These are phyloP conservation scores for Drosophila paramelanica DNA, from an alignment of 2,888 invertebrate genomes.

Conservation along the genomic window DNA sequence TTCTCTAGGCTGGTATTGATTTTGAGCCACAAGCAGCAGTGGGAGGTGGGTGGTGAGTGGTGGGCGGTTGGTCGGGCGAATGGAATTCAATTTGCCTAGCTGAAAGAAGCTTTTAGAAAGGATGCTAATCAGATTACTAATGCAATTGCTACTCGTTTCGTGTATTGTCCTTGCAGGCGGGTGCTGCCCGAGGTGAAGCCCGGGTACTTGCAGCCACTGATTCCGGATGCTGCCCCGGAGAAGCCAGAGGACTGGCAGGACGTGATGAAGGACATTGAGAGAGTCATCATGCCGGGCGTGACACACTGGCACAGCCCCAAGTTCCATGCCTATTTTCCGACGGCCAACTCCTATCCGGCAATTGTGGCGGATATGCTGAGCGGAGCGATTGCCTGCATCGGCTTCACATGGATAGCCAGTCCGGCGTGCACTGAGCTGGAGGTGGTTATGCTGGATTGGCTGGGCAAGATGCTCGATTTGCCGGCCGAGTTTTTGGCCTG, in stretches of 20 bases:
- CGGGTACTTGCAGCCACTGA: slow-evolving; percentile 94
- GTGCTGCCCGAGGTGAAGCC: slow-evolving; percentile 97
- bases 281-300: slow-evolving; percentile 98
- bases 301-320: slow-evolving; percentile 98
- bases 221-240: slow-evolving; percentile 94
- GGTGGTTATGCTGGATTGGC: slow-evolving; percentile 97
- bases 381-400: slow-evolving; percentile 97
- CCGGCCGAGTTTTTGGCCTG: slow-evolving; percentile 94
- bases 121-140: slow-evolving; percentile 42
- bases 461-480: slow-evolving; percentile 95
- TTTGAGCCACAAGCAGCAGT: slow-evolving; percentile 17
- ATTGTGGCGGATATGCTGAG: slow-evolving; percentile 98
- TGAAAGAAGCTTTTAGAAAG: slow-evolving; percentile 35
- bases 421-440: slow-evolving; percentile 98
- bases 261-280: slow-evolving; percentile 96
- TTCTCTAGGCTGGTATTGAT: slow-evolving; percentile 22
- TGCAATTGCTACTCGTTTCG: slow-evolving; percentile 33
- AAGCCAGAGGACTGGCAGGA: slow-evolving; percentile 95
- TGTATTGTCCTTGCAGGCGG: slow-evolving; percentile 86
- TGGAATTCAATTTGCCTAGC: slow-evolving; percentile 52
- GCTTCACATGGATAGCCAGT: slow-evolving; percentile 97
- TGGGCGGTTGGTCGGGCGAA: neutral
- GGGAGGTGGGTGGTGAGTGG: neutral
- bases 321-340: slow-evolving; percentile 98
- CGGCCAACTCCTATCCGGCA: slow-evolving; percentile 96